Evolutionary conservation across 2,888 invertebrate genomes (phyloP), one percentile per base, ranked within the genome.

Genomic region (Drosophila phalerata): DNA sequence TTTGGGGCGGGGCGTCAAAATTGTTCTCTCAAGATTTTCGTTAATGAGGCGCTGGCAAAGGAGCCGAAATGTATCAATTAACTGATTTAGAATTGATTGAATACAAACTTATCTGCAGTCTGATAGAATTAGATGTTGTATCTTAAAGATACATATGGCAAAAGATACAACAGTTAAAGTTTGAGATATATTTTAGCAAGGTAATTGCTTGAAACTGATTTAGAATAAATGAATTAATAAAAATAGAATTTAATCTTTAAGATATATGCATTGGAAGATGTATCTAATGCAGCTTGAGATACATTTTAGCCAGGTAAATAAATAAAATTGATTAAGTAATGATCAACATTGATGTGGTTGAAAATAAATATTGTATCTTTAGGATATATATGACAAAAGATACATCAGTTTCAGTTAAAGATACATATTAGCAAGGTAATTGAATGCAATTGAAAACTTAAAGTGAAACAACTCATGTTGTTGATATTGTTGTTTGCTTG

Each of bases 31-130:
- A 38, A 56, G 66, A 56, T 58, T 63, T 61, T 17, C 15, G 45
- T 47, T 56, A 63, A 63, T 63, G 63, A 63, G 63, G 37, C 55
- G 17, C 17, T 17, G 40, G 28, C 34, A 34, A 30, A 11, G 34
- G 15, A 19, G 48, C 19, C 58, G 32, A 55, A 70, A 77, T 74
- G 70, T 63, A 77, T 79, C 77, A 77, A 77, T 77, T 77, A 77
- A 60, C 43, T 58, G 70, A 77, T 74, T 74, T 48, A 43, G 17
- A 55, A 65, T 55, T 69, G 74, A 79, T 79, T 73, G 74, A 57
- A 43, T 30, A 45, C 28, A 1, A 47, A 51, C 4, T 3, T 32
- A 52, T n/a, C n/a, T n/a, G n/a, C 15, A 25, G 15, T 13, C 22
- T n/a, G n/a, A 17, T 11, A 13, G n/a, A 17, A 5, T n/a, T 13